Conservation (phyloP, 2,888 invertebrate genomes). For the Trachelus stipa region DNA sequence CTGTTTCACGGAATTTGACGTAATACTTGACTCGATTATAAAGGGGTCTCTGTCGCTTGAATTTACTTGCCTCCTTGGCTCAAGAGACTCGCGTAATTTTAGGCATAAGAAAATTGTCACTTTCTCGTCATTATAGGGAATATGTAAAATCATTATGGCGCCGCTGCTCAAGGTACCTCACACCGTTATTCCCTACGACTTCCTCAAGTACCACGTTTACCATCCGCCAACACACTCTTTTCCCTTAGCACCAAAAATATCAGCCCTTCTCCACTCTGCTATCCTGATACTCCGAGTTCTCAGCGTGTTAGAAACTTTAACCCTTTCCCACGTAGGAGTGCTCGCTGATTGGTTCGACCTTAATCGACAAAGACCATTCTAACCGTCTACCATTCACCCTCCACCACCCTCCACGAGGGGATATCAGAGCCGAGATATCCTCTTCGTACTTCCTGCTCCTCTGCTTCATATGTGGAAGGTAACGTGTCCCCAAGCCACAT, state of each 20-base stretch:
- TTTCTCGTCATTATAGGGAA: not conserved
- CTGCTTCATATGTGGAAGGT: conserved; percentile 63
- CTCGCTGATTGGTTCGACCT: conserved; percentile 7
- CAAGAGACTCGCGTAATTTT: not conserved
- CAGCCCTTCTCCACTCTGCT: conserved; percentile 30
- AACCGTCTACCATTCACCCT: conserved; percentile 14
- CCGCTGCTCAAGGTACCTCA: not conserved
- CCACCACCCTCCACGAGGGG: conserved; percentile 19
- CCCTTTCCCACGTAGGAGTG: conserved; percentile 35
- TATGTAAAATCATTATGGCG: not conserved
- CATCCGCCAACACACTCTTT: not conserved
- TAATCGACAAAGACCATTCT: conserved; percentile 1
- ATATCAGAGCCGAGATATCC: conserved; percentile 29
- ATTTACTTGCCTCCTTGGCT: not conserved
- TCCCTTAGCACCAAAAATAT: conserved; percentile 6
- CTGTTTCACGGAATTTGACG: not conserved
- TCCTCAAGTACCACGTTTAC: not conserved
- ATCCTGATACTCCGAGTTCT: conserved; percentile 54
- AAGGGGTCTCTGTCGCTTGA: not conserved
- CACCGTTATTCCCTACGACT: not conserved
- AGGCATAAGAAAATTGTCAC: not conserved
- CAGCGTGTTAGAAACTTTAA: conserved; percentile 52
- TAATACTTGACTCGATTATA: not conserved
- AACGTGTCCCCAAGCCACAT: conserved; percentile 57
- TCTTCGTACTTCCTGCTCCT: conserved; percentile 54